These are phyloP conservation scores for Echeneis naucrates DNA, from an alignment of 2,797 vertebrate genomes.

Conservation along the genomic window DNA sequence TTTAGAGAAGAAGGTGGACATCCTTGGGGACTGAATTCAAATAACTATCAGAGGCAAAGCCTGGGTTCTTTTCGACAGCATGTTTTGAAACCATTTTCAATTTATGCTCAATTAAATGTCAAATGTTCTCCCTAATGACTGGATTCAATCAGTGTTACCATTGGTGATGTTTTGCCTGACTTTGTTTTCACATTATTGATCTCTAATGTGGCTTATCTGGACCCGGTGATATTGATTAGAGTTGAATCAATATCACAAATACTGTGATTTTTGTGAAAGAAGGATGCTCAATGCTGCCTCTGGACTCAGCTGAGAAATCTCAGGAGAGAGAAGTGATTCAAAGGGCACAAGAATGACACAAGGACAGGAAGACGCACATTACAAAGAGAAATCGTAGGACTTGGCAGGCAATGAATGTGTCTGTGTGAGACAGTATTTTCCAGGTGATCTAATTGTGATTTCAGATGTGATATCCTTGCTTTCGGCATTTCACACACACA, in stretches of 20 bases:
- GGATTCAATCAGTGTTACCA: slow-evolving; percentile 15
- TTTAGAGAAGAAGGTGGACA: not conserved
- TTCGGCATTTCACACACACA: slow-evolving; percentile 35
- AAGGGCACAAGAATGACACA: slow-evolving; percentile 20
- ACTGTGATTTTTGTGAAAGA: slow-evolving; percentile 15
- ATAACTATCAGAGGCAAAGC: not conserved
- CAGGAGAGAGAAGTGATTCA: slow-evolving; percentile 42
- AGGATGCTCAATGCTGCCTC: slow-evolving; percentile 16
- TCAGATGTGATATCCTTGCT: slow-evolving; percentile 52
- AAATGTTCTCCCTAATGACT: not conserved
- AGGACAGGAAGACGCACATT: slow-evolving; percentile 28
- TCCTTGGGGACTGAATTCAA: not conserved
- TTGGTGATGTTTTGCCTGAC: slow-evolving; percentile 22
- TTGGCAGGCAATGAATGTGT: slow-evolving; percentile 33
- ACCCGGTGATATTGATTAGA: slow-evolving; percentile 3
- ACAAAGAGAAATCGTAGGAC: not conserved
- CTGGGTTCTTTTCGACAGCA: not conserved
- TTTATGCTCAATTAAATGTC: not conserved
- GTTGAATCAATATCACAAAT: slow-evolving; percentile 50
- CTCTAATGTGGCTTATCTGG: slow-evolving; percentile 33
- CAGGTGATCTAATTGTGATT: slow-evolving; percentile 55
- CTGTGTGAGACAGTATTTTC: slow-evolving; percentile 12
- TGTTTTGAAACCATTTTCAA: not conserved
- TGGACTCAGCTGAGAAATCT: slow-evolving; percentile 20
- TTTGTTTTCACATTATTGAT: slow-evolving; percentile 47